Percentiles rank a stretch among this genome's conserved stretches.
Evolutionary conservation across 1,140 invertebrate genomes (phyloP).

Genomic region (Helicoverpa zea): DNA sequence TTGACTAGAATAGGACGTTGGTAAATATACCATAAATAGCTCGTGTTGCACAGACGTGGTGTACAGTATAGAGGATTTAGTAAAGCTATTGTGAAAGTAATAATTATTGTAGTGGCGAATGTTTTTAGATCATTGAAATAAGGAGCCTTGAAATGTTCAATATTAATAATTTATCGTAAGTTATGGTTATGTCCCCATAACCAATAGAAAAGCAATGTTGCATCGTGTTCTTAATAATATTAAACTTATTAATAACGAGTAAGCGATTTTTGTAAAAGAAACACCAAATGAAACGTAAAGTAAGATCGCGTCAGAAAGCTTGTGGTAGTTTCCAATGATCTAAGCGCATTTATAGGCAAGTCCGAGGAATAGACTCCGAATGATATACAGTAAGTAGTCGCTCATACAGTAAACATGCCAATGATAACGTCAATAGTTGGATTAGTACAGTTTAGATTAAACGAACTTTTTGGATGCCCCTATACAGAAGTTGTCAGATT

Average conservation of each 20-base stretch:
- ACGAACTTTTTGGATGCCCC: constrained; percentile 67
- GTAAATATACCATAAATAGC: background rate
- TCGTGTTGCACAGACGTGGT: constrained; percentile 25
- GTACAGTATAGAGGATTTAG: constrained; percentile 23
- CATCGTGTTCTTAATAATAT: constrained; percentile 37
- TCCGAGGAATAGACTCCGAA: constrained; percentile 29
- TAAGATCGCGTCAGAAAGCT: constrained; percentile 18
- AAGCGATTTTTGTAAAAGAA: constrained; percentile 30
- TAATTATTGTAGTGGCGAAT: constrained; percentile 38
- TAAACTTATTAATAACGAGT: constrained; percentile 17
- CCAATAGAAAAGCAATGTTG: constrained; percentile 44
- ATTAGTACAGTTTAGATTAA: constrained; percentile 57
- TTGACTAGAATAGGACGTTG: no score
- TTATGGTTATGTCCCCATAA: constrained; percentile 31
- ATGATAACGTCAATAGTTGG: constrained; percentile 57
- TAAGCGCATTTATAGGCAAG: constrained; percentile 41
- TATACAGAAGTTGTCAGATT: constrained; percentile 73
- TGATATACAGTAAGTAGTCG: constrained; percentile 25
- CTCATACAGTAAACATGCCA: constrained; percentile 52
- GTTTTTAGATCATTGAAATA: constrained; percentile 50
- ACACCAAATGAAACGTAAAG: constrained; percentile 33
- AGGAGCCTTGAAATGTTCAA: constrained; percentile 49
- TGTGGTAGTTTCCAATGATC: constrained; percentile 31
- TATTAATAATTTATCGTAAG: constrained; percentile 45
- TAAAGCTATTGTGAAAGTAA: constrained; percentile 41